Percentiles rank a stretch among this genome's conserved stretches.
These are phyloP conservation scores for Gymnoscopelus braueri DNA, from an alignment of 2,797 vertebrate genomes.

Conservation along the genomic window DNA sequence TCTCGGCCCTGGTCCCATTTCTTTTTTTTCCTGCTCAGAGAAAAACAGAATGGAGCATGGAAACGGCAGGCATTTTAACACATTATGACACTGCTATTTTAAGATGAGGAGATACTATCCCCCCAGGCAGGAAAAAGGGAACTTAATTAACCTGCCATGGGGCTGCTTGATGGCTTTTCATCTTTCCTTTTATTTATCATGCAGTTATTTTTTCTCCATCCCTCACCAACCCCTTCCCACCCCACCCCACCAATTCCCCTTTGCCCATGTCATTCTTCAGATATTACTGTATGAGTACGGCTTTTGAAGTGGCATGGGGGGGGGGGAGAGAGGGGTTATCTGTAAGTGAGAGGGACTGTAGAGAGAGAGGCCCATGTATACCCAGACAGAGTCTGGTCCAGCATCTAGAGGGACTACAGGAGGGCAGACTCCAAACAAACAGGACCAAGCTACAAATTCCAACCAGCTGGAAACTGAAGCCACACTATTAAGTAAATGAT, in stretches of 20 bases:
- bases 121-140: slow-evolving; percentile 33
- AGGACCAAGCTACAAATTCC: slow-evolving; percentile 62
- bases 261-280: slow-evolving; percentile 23
- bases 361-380: slow-evolving; percentile 16
- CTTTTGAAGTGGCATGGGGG: slow-evolving; percentile 12
- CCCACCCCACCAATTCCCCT: background rate
- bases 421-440: slow-evolving; percentile 61
- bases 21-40: slow-evolving; percentile 26
- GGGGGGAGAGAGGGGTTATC: slow-evolving; percentile 19
- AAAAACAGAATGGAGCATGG: slow-evolving; percentile 30
- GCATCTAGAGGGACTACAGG: slow-evolving; percentile 40
- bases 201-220: slow-evolving; percentile 26
- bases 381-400: slow-evolving; percentile 9
- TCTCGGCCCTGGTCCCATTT: slow-evolving; percentile 47
- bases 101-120: slow-evolving; percentile 51
- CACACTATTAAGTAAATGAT: slow-evolving; percentile 75
- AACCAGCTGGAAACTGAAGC: slow-evolving; percentile 77
- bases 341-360: slow-evolving; percentile 31
- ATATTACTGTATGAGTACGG: slow-evolving; percentile 29
- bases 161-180: slow-evolving; percentile 35
- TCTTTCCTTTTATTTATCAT: slow-evolving; percentile 40
- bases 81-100: slow-evolving; percentile 56
- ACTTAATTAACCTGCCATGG: slow-evolving; percentile 29
- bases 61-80: slow-evolving; percentile 44
- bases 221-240: background rate